Evolutionary conservation across 1,140 invertebrate genomes (phyloP), one percentile per base, ranked within the genome.

Genomic region (Ostrea edulis): DNA sequence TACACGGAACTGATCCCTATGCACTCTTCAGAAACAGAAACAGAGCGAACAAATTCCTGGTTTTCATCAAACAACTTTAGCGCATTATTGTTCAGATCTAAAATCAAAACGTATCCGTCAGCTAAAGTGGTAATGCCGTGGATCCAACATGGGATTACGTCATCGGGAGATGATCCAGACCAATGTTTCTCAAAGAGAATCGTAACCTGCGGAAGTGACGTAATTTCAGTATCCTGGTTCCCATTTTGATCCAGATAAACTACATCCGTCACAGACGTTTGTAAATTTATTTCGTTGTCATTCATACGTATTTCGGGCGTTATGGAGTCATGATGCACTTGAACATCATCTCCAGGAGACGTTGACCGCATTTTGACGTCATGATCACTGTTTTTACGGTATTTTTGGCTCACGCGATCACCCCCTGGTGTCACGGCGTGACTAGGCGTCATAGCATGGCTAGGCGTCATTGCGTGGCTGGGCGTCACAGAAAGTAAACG

Each of bases 31-130:
- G 83, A 85, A 29, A 85, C 83, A 20, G n/a, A 54, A 7, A 58
- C 54, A 7, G 51, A 52, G 12, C 54, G 29, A 62, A 52, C 51
- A 20, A 85, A 85, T 17, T 22, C 17, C 17, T 58, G 53, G n/a
- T 85, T 85, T 62, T 85, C 83, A 25, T 85, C 83, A 54, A 85
- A 85, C 25, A 85, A 44, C 25, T 85, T 85, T 3, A 85, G 22
- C 1, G 51, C 53, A 85, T 85, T 85, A 20, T 85, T 85, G 35
- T 85, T 85, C 55, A 85, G 29, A 25, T 85, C 83, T 62, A 85
- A 44, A 29, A 85, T 35, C 11, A 85, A 54, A n/a, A 85, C 55
- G 17, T 22, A 62, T 20, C 83, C 83, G n/a, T 85, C 83, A 8
- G 83, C 53, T 29, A 85, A 35, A 4, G 83, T 29, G 2, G 83